These are phyloP conservation scores for Andrena bucephala DNA, from an alignment of 2,888 invertebrate genomes.

Conservation along the genomic window DNA sequence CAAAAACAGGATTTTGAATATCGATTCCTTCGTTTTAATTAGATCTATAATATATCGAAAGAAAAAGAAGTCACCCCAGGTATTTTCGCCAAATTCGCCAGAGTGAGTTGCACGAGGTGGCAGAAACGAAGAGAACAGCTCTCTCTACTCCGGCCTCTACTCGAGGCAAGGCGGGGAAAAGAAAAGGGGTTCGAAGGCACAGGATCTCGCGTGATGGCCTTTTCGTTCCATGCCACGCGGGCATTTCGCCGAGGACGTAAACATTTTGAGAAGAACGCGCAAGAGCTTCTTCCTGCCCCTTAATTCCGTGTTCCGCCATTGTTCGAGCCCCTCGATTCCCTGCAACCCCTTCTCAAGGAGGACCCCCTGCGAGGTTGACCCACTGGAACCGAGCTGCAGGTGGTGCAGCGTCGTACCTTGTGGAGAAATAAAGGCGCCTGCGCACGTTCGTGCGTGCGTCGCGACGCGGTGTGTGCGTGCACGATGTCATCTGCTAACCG, in stretches of 20 bases:
- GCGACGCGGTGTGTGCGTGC: slow-evolving; percentile 60
- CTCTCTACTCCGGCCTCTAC: background rate
- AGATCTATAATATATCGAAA: too few relatives aligned
- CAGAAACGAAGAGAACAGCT: background rate
- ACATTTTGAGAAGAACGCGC: background rate
- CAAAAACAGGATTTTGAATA: too few relatives aligned
- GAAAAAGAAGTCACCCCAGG: too few relatives aligned
- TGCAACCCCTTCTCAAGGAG: slow-evolving; percentile 66
- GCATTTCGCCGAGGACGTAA: slow-evolving; percentile 19
- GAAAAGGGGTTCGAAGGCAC: background rate
- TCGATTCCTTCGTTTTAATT: too few relatives aligned
- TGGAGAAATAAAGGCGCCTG: slow-evolving; percentile 28
- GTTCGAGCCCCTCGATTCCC: slow-evolving; percentile 17
- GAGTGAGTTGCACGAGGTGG: background rate
- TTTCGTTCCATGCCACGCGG: slow-evolving; percentile 9
- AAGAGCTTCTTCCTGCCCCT: background rate
- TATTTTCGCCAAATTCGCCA: background rate
- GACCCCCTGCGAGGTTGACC: slow-evolving; percentile 73
- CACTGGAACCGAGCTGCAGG: slow-evolving; percentile 72
- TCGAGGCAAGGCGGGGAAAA: background rate
- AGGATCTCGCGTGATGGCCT: slow-evolving; percentile 21
- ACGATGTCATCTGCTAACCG: slow-evolving; percentile 80
- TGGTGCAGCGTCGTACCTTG: slow-evolving; percentile 65
- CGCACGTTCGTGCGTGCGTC: slow-evolving; percentile 11
- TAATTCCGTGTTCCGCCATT: slow-evolving; percentile 44